Conservation (phyloP, 2,113 vertebrate genomes). For the Varanus salvator region DNA sequence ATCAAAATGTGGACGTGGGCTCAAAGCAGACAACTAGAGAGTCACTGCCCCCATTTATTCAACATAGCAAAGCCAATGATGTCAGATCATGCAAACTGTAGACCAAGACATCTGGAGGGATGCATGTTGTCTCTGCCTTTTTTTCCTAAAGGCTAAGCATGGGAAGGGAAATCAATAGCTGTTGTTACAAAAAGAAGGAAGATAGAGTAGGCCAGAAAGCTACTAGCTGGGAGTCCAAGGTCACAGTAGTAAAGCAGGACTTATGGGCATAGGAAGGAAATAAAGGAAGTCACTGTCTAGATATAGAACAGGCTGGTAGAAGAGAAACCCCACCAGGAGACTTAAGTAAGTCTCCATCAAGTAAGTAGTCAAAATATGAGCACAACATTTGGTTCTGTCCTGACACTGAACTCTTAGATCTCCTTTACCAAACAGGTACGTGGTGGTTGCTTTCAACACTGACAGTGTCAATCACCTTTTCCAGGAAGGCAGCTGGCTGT, state of each 20-base stretch:
- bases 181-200: background rate
- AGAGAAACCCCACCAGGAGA: too few relatives aligned
- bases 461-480: background rate
- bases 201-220: background rate
- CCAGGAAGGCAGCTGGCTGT: background rate
- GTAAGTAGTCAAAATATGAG: background rate
- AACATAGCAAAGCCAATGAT: too few relatives aligned
- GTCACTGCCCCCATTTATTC: too few relatives aligned
- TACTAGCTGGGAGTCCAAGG: background rate
- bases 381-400: background rate
- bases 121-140: too few relatives aligned
- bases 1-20: background rate
- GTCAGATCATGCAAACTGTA: too few relatives aligned
- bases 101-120: too few relatives aligned
- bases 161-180: background rate
- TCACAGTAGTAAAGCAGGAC: background rate
- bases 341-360: background rate
- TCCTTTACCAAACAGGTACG: background rate
- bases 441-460: background rate
- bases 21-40: background rate
- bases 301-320: background rate
- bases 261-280: background rate
- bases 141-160: background rate
- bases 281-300: too few relatives aligned
- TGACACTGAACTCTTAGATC: background rate